Evolutionary conservation across 2,797 vertebrate genomes (phyloP).

Genomic region (Danio albolineatus): DNA sequence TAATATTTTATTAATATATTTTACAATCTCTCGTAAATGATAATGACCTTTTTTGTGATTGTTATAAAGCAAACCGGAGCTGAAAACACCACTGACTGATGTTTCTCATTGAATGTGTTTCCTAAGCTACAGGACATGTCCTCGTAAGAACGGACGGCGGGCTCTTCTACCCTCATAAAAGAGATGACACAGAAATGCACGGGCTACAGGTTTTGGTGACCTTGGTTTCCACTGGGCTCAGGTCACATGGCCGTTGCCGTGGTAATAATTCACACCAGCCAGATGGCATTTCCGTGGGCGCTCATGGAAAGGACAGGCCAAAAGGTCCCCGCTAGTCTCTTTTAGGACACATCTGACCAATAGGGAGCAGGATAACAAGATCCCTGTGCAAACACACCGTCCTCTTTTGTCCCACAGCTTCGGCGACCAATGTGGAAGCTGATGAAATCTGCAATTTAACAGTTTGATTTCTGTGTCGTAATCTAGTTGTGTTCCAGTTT

Average conservation of each 20-base stretch:
- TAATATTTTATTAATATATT: too few species aligned
- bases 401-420: conserved; percentile 33
- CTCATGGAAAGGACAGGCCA: conserved; percentile 83
- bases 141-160: conserved; percentile 8
- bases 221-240: conserved; percentile 83
- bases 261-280: conserved; percentile 87
- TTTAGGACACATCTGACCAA: conserved; percentile 75
- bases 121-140: conserved; percentile 16
- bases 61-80: neutral
- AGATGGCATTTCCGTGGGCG: conserved; percentile 86
- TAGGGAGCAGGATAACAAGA: conserved; percentile 46
- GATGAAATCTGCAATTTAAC: conserved; percentile 26
- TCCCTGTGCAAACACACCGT: conserved; percentile 43
- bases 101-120: neutral
- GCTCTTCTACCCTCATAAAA: conserved; percentile 46
- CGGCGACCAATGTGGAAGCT: conserved; percentile 25
- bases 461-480: neutral
- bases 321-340: conserved; percentile 79
- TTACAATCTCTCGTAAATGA: neutral
- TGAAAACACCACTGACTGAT: neutral
- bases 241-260: conserved; percentile 81
- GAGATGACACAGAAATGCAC: conserved; percentile 62
- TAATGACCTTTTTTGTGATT: neutral
- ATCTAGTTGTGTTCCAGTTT: neutral
- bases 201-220: conserved; percentile 79